Percentiles rank a stretch among this genome's conserved stretches.
Evolutionary conservation across 2,888 invertebrate genomes (phyloP).

Genomic region (Andricus curvator): DNA sequence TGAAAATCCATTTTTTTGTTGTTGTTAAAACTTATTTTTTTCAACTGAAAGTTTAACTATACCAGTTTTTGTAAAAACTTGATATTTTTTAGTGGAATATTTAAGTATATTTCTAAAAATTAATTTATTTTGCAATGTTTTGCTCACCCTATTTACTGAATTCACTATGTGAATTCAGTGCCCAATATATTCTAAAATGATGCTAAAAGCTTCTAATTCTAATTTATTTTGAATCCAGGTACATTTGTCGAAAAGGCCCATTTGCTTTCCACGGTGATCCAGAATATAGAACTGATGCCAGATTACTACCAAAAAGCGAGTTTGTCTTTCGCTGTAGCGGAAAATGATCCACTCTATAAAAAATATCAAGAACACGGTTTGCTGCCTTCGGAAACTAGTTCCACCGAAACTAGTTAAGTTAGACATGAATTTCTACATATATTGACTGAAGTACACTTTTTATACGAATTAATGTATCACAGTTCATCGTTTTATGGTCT

Average conservation of each 20-base stretch:
- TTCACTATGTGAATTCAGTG: too few relatives aligned
- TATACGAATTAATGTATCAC: slow-evolving; percentile 24
- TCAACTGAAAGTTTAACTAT: too few relatives aligned
- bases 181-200: not conserved
- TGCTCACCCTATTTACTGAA: too few relatives aligned
- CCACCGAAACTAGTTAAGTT: slow-evolving; percentile 45
- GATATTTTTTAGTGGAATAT: too few relatives aligned
- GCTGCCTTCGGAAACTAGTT: slow-evolving; percentile 62
- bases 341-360: slow-evolving; percentile 86
- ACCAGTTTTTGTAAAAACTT: too few relatives aligned
- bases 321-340: slow-evolving; percentile 88
- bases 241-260: slow-evolving; percentile 93
- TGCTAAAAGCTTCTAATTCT: slow-evolving; percentile 2
- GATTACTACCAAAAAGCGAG: slow-evolving; percentile 92
- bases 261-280: slow-evolving; percentile 91
- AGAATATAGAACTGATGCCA: slow-evolving; percentile 89
- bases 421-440: slow-evolving; percentile 44
- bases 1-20: too few relatives aligned
- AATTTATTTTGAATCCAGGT: slow-evolving; percentile 78
- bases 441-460: slow-evolving; percentile 32
- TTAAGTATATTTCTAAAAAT: too few relatives aligned
- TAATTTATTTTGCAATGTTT: too few relatives aligned
- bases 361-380: slow-evolving; percentile 82
- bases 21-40: too few relatives aligned
- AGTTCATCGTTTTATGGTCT: not conserved